Conservation (phyloP, 2,888 invertebrate species). For the Odontothrips loti region DNA sequence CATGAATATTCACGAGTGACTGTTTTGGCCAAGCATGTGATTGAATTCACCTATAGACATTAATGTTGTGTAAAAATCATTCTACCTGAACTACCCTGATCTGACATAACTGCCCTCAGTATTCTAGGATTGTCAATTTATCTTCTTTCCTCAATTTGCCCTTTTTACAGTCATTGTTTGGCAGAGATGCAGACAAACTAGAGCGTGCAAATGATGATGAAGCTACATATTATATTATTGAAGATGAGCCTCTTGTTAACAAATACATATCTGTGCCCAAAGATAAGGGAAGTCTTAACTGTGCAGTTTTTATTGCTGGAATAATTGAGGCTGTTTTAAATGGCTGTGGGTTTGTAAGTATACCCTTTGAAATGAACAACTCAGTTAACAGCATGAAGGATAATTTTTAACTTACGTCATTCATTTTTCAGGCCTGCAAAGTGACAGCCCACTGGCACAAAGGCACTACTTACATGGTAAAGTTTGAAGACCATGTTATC, state of each 20-base stretch:
- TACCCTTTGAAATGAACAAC: neutral
- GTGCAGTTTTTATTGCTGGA: constrained; percentile 97
- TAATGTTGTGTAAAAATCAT: no score
- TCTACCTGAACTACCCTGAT: no score
- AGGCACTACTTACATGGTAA: constrained; percentile 98
- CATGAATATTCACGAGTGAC: no score
- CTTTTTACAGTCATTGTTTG: constrained; percentile 76
- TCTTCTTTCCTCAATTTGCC: constrained; percentile 27
- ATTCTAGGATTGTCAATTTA: neutral
- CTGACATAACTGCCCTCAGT: no score
- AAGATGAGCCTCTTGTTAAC: constrained; percentile 95
- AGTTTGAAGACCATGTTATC: constrained; percentile 91
- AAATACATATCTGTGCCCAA: constrained; percentile 96
- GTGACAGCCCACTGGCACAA: constrained; percentile 99
- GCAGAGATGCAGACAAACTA: constrained; percentile 96
- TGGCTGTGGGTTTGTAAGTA: constrained; percentile 92
- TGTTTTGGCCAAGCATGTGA: no score
- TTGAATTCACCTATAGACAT: no score
- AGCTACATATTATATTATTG: constrained; percentile 95
- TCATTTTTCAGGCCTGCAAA: constrained; percentile 78
- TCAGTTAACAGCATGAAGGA: no score
- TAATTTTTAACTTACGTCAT: no score
- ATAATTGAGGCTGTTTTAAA: constrained; percentile 94
- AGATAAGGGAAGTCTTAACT: constrained; percentile 95
- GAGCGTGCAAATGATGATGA: constrained; percentile 99